A percentile compares a stretch with the other conserved stretches of the same genome.
phyloP scores from a whole-genome alignment of 2,113 vertebrate genomes.

The Caloenas nicobarica region DNA sequence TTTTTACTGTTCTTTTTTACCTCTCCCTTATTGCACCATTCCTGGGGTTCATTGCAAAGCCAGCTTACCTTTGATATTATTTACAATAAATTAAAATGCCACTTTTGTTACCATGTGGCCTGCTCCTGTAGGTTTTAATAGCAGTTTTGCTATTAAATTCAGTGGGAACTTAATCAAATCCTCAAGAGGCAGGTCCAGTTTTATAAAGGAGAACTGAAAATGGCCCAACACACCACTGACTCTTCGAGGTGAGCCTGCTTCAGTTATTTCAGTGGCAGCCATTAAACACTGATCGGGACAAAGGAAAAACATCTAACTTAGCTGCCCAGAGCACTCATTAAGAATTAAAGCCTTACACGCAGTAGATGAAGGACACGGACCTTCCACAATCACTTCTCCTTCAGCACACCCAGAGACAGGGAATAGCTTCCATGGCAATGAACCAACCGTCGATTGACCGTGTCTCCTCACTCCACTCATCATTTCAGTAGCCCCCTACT shows the following conservation, averaged over 20 bases:
- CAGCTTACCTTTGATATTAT: constrained; percentile 13
- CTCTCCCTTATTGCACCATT: constrained; percentile 26
- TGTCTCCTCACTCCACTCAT: fast-evolving
- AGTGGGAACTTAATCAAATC: not conserved
- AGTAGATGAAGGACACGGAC: not conserved
- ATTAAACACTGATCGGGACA: not conserved
- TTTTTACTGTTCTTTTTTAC: constrained; percentile 12
- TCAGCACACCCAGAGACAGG: not conserved
- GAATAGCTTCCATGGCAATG: not conserved
- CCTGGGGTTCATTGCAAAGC: constrained; percentile 12
- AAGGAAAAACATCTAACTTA: not conserved
- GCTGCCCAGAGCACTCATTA: not conserved
- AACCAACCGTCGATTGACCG: fast-evolving
- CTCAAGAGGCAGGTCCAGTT: not conserved
- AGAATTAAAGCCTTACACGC: not conserved
- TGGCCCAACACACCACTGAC: not conserved
- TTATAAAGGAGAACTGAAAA: not conserved
- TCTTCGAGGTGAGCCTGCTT: not conserved
- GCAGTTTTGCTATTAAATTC: constrained; percentile 5
- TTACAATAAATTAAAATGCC: constrained; percentile 33
- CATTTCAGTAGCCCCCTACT: fast-evolving
- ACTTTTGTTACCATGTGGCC: not conserved
- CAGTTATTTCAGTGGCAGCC: not conserved
- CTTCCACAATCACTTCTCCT: not conserved
- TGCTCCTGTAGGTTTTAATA: not conserved